Evolutionary conservation across 2,888 invertebrate genomes (phyloP).

Genomic region (Drosophila paramelanica): DNA sequence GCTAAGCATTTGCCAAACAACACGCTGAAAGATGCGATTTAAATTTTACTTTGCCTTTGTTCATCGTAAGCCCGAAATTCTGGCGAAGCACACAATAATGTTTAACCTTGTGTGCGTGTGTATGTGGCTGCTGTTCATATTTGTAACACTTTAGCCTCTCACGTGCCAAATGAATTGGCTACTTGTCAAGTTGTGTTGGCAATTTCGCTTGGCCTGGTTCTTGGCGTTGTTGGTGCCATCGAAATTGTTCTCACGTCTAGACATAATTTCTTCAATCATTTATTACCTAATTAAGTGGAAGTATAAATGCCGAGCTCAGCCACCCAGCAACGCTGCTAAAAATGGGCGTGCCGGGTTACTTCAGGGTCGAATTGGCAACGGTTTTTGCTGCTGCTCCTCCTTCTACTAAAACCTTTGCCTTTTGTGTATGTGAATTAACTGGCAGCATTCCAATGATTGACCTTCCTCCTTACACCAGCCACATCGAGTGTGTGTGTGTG

Average conservation of each 20-base stretch:
- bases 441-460: slow-evolving; percentile 79
- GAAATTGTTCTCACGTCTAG: slow-evolving; percentile 85
- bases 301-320: slow-evolving; percentile 79
- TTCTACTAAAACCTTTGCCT: slow-evolving; percentile 36
- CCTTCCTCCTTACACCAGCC: slow-evolving; percentile 55
- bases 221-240: slow-evolving; percentile 54
- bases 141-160: slow-evolving; percentile 69
- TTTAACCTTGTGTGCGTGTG: slow-evolving; percentile 8
- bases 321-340: slow-evolving; percentile 33
- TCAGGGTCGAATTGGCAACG: slow-evolving; percentile 44
- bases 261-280: slow-evolving; percentile 85
- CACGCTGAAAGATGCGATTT: slow-evolving; percentile 27
- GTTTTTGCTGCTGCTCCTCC: slow-evolving; percentile 36
- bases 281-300: slow-evolving; percentile 85
- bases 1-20: slow-evolving; percentile 56
- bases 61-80: slow-evolving; percentile 7
- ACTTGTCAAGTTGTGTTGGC: slow-evolving; percentile 45
- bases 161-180: slow-evolving; percentile 77
- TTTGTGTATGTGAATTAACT: slow-evolving; percentile 75
- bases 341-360: slow-evolving; percentile 55
- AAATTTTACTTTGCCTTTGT: slow-evolving; percentile 12
- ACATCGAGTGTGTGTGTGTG: slow-evolving; percentile 23
- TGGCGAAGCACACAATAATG: slow-evolving; percentile 5
- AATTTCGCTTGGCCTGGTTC: slow-evolving; percentile 23
- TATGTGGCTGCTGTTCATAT: slow-evolving; percentile 53